phyloP scores from a whole-genome alignment of 2,888 invertebrate genomes.

The Acrocyrtus sp. region DNA sequence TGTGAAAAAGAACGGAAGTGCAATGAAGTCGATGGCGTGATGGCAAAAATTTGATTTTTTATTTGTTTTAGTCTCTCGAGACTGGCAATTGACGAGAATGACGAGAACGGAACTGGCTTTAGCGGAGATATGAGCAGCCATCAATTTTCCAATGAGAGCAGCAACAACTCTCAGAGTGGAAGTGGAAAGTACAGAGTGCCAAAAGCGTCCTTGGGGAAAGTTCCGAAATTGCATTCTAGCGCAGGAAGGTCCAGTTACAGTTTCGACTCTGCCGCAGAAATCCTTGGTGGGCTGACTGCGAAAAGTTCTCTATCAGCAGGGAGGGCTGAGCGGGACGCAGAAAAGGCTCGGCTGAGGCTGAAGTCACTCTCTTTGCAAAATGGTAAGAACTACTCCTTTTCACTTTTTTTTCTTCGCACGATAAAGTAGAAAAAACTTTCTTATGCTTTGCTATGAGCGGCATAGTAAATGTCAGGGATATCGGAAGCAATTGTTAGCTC shows the following conservation, averaged over 20 bases:
- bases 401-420: too few relatives aligned
- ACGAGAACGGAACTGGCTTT: constrained; percentile 13
- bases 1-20: too few relatives aligned
- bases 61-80: constrained; percentile 44
- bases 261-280: constrained; percentile 36
- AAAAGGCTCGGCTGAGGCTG: constrained; percentile 28
- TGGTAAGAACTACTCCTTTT: too few relatives aligned
- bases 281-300: constrained; percentile 29
- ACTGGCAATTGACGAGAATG: constrained; percentile 55
- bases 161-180: constrained; percentile 3
- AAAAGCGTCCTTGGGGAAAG: constrained; percentile 36
- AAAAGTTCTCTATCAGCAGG: constrained; percentile 1
- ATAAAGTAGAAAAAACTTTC: too few relatives aligned
- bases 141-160: neutral
- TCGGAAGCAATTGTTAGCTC: too few relatives aligned
- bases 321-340: constrained; percentile 22
- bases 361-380: constrained; percentile 50
- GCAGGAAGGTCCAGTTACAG: constrained; percentile 14
- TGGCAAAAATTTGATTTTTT: constrained; percentile 3
- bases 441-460: too few relatives aligned
- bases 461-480: too few relatives aligned
- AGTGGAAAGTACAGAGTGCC: constrained; percentile 30
- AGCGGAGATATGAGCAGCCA: too few relatives aligned
- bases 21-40: too few relatives aligned
- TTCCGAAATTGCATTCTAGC: constrained; percentile 24